Conservation (phyloP, 2,113 vertebrate species). For the Meriones unguiculatus region DNA sequence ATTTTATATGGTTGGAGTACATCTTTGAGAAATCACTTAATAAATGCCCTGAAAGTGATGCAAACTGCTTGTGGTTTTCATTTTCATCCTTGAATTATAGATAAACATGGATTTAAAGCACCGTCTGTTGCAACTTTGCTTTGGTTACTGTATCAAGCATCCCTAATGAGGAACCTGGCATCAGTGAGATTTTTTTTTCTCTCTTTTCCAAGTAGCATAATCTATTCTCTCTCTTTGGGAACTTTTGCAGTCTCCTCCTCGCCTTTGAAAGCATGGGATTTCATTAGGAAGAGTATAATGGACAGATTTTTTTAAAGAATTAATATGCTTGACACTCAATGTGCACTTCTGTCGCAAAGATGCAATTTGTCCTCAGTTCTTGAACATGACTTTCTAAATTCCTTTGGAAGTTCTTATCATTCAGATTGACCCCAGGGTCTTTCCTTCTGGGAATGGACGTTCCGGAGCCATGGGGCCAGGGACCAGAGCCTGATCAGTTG, state of each 20-base stretch:
- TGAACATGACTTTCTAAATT: background rate
- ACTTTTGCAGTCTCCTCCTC: background rate
- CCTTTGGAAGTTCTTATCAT: background rate
- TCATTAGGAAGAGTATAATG: background rate
- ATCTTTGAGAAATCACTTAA: constrained; percentile 10
- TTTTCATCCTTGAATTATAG: constrained; percentile 25
- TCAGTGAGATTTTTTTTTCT: background rate
- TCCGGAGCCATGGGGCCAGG: background rate
- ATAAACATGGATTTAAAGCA: constrained; percentile 39
- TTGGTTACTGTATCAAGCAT: background rate
- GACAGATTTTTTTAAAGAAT: background rate
- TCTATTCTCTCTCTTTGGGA: background rate
- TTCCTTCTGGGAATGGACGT: background rate
- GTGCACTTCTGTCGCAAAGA: background rate
- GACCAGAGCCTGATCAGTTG: background rate
- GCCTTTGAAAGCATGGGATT: background rate
- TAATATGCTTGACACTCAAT: background rate
- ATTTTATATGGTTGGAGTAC: constrained; percentile 31
- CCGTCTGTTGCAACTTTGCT: background rate
- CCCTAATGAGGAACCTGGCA: constrained; percentile 12
- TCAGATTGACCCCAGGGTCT: background rate
- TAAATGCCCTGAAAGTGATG: background rate
- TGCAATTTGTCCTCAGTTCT: background rate
- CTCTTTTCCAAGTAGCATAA: background rate
- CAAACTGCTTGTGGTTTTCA: background rate